phyloP scores from a whole-genome alignment of 2,888 invertebrate species.

The Oeneis ivallda region DNA sequence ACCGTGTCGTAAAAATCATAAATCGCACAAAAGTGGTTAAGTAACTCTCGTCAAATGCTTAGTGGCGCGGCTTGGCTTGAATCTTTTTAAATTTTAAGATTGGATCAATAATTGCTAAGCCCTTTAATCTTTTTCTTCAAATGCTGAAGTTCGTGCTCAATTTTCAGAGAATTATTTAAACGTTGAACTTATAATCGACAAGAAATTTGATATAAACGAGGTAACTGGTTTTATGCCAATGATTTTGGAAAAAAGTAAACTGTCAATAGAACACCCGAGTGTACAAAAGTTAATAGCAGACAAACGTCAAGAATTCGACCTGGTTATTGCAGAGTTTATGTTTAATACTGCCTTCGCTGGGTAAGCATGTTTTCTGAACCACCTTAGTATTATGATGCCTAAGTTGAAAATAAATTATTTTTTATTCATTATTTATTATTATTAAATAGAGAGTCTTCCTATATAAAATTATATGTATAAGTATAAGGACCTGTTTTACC shows the following conservation, averaged over 20 bases:
- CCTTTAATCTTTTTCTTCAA: neutral
- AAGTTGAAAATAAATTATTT: no score
- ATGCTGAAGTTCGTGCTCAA: neutral
- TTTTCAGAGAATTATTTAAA: neutral
- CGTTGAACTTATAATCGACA: neutral
- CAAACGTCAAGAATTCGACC: constrained; percentile 50
- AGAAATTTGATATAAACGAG: neutral
- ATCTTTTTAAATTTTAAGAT: no score
- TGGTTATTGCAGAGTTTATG: constrained; percentile 58
- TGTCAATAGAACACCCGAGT: constrained; percentile 11
- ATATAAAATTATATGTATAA: no score
- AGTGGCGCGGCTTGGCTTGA: no score
- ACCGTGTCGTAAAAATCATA: no score
- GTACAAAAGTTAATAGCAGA: constrained; percentile 45
- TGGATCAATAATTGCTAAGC: no score
- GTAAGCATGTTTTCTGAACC: constrained; percentile 28
- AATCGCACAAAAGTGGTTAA: no score
- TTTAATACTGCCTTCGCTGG: constrained; percentile 43
- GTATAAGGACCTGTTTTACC: no score
- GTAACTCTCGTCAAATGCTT: no score
- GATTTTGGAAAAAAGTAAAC: neutral
- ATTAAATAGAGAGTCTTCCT: no score
- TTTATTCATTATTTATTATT: no score
- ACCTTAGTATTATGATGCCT: no score
- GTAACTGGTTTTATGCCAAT: neutral